Conservation (phyloP, 2,888 invertebrate genomes). For the Hemicrepidius hirtus region DNA sequence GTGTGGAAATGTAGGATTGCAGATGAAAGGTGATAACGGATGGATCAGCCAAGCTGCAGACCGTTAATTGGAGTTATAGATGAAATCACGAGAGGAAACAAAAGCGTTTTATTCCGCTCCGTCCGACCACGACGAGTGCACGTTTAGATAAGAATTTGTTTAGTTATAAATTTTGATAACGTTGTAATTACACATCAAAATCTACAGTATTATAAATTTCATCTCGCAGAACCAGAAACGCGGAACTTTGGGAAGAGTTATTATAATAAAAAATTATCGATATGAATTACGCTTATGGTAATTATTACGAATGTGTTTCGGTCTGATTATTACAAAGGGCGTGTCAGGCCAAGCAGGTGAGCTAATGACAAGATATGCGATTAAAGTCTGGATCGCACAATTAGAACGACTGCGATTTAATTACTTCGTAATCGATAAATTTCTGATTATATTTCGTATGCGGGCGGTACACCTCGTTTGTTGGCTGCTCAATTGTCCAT, state of each 20-base stretch:
- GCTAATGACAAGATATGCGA: conserved; percentile 51
- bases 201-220: conserved; percentile 44
- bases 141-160: conserved; percentile 51
- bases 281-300: conserved; percentile 27
- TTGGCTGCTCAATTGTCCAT: conserved; percentile 16
- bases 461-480: conserved; percentile 40
- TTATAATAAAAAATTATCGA: conserved; percentile 32
- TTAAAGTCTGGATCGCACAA: conserved; percentile 36
- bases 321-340: conserved; percentile 51
- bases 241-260: conserved; percentile 32
- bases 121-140: conserved; percentile 49
- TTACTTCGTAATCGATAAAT: conserved; percentile 49
- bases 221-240: conserved; percentile 41
- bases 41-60: conserved; percentile 39
- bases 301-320: conserved; percentile 50
- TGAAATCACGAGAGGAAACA: conserved; percentile 49
- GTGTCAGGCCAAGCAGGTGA: conserved; percentile 48
- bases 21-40: conserved; percentile 51
- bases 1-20: conserved; percentile 34
- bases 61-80: conserved; percentile 51
- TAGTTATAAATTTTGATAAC: conserved; percentile 52
- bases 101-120: conserved; percentile 49
- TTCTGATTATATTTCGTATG: conserved; percentile 37
- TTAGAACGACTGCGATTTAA: conserved; percentile 50
- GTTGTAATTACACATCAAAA: conserved; percentile 47